phyloP scores from a whole-genome alignment of 2,888 invertebrate species.

The Synergus laeviventris region DNA sequence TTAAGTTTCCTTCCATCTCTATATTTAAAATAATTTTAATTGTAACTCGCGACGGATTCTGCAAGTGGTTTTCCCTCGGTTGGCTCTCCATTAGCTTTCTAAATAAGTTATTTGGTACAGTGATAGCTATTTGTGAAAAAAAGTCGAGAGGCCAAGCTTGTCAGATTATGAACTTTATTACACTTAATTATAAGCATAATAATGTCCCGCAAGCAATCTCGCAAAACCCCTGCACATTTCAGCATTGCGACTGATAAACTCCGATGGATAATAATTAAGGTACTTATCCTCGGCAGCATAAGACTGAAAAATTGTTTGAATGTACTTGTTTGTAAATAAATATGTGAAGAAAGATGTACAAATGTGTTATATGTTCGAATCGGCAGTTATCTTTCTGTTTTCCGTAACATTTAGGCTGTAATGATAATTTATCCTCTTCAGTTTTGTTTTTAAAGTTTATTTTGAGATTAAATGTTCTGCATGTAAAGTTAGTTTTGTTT shows the following conservation, averaged over 20 bases:
- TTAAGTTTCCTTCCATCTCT: neutral
- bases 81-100: neutral
- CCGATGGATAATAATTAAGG: constrained; percentile 54
- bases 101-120: neutral
- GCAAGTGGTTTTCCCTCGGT: neutral
- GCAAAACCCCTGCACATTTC: constrained; percentile 49
- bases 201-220: constrained; percentile 49
- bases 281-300: constrained; percentile 68
- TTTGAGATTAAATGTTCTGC: neutral
- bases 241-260: constrained; percentile 53
- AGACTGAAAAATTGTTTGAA: constrained; percentile 73
- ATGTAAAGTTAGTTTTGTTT: neutral
- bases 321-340: constrained; percentile 69
- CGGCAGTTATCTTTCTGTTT: neutral
- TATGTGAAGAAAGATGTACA: constrained; percentile 54
- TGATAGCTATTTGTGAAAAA: neutral
- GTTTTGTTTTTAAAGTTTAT: neutral
- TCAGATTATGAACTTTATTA: constrained; percentile 44
- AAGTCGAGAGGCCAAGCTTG: neutral
- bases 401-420: neutral
- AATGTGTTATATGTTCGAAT: constrained; percentile 29
- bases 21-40: constrained; percentile 3
- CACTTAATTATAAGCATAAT: constrained; percentile 42
- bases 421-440: neutral
- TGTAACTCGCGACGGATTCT: constrained; percentile 3